Evolutionary conservation across 2,797 vertebrate genomes (phyloP), one percentile per base, ranked within the genome.

Genomic region (Fistularia commersonii): DNA sequence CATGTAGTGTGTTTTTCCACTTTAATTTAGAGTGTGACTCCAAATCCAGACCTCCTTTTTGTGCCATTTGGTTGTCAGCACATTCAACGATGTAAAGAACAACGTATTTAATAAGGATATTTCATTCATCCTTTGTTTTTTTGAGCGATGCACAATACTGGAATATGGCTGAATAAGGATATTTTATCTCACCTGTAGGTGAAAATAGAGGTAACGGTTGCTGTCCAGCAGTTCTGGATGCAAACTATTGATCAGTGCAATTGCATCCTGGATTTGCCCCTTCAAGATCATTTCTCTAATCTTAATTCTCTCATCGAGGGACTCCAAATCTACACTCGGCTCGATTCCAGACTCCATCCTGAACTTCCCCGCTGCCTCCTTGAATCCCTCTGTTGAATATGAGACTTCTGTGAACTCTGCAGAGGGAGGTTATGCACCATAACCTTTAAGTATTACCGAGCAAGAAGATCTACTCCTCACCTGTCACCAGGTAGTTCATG

Each of bases 401-500:
- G 59, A 41, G 51, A 8, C 12, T 23, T 2, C 23, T 23, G 23
- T 23, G 23, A 23, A 23, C 23, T 23, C 23, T 23, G 23, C 23
- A 23, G 23, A 23, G 23, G 4, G 4, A 23, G 23, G 23, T 23
- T 23, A 23, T 23, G 23, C 2, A 23, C 4, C 23, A 23, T 23
- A 23, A 23, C 23, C 23, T 23, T 23, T 37, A 37, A 37, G 11
- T 37, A 37, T 37, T 37, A 37, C 36, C 2, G 9, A 36, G 35
- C 35, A 10, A 36, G 23, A 23, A 23, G 23, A 23, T 23, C 23
- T 3, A 8, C 6, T 23, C 8, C 34, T 62, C 78, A 98, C 97
- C 97, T 84, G 97, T 99, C 58, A 99, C 97, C 65, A 99, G 74
- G 78, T 99, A 99, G 86, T 99, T 99, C 97, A 99, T 99, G 61